Evolutionary conservation across 2,797 vertebrate genomes (phyloP).

Genomic region (Lepus townsendii): DNA sequence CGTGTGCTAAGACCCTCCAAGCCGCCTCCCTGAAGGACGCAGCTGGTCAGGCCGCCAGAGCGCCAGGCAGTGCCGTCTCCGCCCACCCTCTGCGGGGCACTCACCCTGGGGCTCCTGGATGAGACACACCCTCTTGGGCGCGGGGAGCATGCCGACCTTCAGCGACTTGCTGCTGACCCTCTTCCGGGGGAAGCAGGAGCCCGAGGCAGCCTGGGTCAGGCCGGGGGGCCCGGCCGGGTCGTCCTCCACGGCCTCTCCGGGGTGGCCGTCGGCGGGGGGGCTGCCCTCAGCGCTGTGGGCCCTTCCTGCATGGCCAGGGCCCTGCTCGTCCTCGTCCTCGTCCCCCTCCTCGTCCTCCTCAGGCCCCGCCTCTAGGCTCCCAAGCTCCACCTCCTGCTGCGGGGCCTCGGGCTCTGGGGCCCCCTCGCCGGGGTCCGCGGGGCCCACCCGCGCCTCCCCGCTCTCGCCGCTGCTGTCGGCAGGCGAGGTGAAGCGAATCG

Average conservation of each 20-base stretch:
- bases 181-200: slow-evolving; percentile 87
- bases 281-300: not conserved
- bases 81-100: not conserved
- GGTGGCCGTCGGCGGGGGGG: slow-evolving; percentile 20
- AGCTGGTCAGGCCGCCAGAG: too few species aligned
- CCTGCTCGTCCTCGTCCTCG: slow-evolving; percentile 80
- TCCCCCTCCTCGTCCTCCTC: slow-evolving; percentile 84
- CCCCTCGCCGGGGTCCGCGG: slow-evolving; percentile 55
- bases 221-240: slow-evolving; percentile 58
- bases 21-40: too few species aligned
- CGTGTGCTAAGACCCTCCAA: too few species aligned
- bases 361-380: slow-evolving; percentile 77
- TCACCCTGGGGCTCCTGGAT: slow-evolving; percentile 90
- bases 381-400: slow-evolving; percentile 67
- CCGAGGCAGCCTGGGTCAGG: slow-evolving; percentile 81
- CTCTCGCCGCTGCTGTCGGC: not conserved
- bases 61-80: too few species aligned
- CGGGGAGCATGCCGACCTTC: slow-evolving; percentile 90
- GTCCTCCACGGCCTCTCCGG: not conserved
- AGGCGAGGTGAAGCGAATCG: slow-evolving; percentile 83
- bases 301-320: slow-evolving; percentile 68
- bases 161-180: slow-evolving; percentile 89
- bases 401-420: slow-evolving; percentile 79
- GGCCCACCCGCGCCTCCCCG: not conserved
- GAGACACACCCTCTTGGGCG: slow-evolving; percentile 90